phyloP scores from a whole-genome alignment of 2,888 invertebrate species.

The Eupithecia subfuscata region DNA sequence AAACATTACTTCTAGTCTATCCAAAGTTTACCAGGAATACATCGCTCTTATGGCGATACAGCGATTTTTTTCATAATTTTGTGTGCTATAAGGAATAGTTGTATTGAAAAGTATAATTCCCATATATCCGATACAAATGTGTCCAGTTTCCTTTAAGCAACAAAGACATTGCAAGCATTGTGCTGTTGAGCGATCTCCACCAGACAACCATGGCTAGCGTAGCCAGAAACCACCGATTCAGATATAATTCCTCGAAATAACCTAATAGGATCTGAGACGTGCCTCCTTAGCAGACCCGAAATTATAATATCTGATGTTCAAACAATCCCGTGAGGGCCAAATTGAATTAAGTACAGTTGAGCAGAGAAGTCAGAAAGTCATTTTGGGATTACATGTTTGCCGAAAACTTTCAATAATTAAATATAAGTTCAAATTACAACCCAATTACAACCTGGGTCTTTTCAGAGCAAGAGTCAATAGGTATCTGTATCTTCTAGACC shows the following conservation, averaged over 20 bases:
- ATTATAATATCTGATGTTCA: constrained; percentile 39
- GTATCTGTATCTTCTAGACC: background rate
- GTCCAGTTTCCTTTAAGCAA: no score
- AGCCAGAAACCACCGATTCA: constrained; percentile 14
- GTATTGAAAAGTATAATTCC: no score
- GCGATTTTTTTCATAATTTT: no score
- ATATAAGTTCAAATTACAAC: background rate
- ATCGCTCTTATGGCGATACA: no score
- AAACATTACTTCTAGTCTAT: no score
- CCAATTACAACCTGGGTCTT: background rate
- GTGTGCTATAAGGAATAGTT: no score
- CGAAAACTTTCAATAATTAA: background rate
- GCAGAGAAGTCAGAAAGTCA: constrained; percentile 17
- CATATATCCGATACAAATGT: no score
- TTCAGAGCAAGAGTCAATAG: background rate
- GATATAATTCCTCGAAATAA: constrained; percentile 33
- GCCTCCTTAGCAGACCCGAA: constrained; percentile 27
- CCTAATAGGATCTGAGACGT: constrained; percentile 35
- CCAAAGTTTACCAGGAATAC: no score
- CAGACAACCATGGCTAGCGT: background rate
- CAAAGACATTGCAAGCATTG: no score
- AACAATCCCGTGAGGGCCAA: constrained; percentile 34
- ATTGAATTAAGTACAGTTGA: constrained; percentile 34
- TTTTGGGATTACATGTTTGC: background rate
- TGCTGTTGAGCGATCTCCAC: background rate